Percentiles rank a stretch among this genome's conserved stretches.
Evolutionary conservation across 1,140 invertebrate genomes (phyloP).

Genomic region (Hesperophylax magnus): DNA sequence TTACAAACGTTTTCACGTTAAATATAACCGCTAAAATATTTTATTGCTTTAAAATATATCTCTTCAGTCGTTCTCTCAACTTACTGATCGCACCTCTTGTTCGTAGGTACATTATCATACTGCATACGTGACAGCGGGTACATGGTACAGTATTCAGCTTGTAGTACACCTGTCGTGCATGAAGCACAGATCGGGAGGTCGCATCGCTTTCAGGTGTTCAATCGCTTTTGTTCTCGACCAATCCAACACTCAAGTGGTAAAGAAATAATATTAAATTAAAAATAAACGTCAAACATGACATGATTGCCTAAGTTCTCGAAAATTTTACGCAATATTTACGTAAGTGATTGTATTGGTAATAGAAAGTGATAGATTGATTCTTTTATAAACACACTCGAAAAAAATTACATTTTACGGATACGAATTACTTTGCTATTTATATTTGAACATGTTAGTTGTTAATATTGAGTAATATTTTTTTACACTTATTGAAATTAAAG

Average conservation of each 20-base stretch:
- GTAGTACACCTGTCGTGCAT: not conserved
- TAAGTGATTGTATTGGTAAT: not conserved
- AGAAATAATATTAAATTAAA: slow-evolving; percentile 6
- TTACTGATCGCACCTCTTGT: no score
- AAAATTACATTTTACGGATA: not conserved
- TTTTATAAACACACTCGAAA: not conserved
- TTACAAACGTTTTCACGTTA: no score
- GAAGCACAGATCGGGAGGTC: not conserved
- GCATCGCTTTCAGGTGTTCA: not conserved
- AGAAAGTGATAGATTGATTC: slow-evolving; percentile 12
- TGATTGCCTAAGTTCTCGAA: not conserved
- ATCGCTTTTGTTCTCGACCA: not conserved
- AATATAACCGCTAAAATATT: no score
- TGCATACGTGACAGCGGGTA: no score
- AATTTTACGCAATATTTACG: not conserved
- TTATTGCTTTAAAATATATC: no score
- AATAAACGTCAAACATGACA: not conserved
- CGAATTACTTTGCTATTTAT: not conserved
- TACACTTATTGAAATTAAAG: no score
- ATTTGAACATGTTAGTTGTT: not conserved
- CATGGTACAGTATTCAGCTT: not conserved
- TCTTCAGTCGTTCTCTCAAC: no score
- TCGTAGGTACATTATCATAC: no score
- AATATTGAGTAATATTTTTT: no score
- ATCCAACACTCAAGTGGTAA: not conserved